Conservation (phyloP, 2,797 vertebrate genomes). For the Poecilia wingei region DNA sequence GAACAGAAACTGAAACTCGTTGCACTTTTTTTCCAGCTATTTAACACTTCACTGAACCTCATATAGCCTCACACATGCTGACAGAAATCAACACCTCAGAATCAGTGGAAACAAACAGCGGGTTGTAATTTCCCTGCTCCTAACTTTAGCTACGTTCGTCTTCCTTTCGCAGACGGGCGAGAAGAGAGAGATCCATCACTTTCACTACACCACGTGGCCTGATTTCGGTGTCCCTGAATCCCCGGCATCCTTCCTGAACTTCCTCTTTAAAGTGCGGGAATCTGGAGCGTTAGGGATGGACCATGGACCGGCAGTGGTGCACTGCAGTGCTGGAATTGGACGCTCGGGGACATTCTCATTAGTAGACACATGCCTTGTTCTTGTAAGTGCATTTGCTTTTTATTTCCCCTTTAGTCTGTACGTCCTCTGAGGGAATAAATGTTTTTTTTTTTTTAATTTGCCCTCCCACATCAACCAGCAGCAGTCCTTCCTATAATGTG, state of each 20-base stretch:
- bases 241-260: conserved; percentile 97
- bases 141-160: not conserved
- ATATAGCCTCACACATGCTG: not conserved
- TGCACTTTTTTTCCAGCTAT: not conserved
- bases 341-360: conserved; percentile 96
- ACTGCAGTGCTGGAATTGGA: conserved; percentile 97
- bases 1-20: conserved; percentile 36
- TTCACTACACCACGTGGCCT: conserved; percentile 99
- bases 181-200: conserved; percentile 93
- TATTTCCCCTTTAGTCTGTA: not conserved
- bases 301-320: conserved; percentile 91
- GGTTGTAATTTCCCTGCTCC: not conserved
- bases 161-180: conserved; percentile 85
- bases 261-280: conserved; percentile 96
- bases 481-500: not conserved
- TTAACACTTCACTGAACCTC: not conserved
- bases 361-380: conserved; percentile 93
- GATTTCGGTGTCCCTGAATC: conserved; percentile 98
- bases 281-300: conserved; percentile 85
- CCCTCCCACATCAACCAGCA: not conserved
- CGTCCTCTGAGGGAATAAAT: not conserved
- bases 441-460: not conserved
- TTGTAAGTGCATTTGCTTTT: conserved; percentile 82
- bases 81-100: not conserved
- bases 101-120: not conserved